Conservation (phyloP, 35 echinoderm and acorn worm genomes). For the Apostichopus parvimensis region DNA sequence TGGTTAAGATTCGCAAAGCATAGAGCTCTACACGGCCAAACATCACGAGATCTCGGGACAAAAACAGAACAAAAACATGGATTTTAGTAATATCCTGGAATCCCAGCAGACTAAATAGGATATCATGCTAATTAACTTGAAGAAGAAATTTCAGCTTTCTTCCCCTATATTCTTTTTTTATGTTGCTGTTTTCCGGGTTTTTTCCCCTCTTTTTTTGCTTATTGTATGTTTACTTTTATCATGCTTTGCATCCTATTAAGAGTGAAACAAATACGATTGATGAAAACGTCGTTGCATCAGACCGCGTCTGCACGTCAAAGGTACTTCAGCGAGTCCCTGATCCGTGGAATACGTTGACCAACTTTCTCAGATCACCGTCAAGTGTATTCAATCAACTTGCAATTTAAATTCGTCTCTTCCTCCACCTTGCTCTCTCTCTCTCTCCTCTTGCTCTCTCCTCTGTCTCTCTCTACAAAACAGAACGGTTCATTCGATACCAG, state of each 20-base stretch:
- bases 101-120: not conserved
- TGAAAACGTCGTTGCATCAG: not conserved
- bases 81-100: not conserved
- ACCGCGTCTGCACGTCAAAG: not conserved
- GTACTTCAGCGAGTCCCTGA: not conserved
- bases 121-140: not conserved
- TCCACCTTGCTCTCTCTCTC: not conserved
- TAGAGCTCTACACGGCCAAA: not conserved
- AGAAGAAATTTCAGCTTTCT: not conserved
- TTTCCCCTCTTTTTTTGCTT: not conserved
- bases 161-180: not conserved
- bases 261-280: not conserved
- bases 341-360: slow-evolving; percentile 16
- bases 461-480: not conserved
- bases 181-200: not conserved
- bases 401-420: not conserved
- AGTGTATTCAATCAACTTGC: not conserved
- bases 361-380: not conserved
- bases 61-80: not conserved
- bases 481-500: not conserved
- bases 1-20: too few relatives aligned
- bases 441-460: not conserved
- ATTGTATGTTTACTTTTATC: not conserved
- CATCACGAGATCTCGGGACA: not conserved
- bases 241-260: not conserved